A percentile compares a stretch with the other conserved stretches of the same genome.
phyloP scores from a whole-genome alignment of 2,113 vertebrate genomes.

The Tursiops truncatus region DNA sequence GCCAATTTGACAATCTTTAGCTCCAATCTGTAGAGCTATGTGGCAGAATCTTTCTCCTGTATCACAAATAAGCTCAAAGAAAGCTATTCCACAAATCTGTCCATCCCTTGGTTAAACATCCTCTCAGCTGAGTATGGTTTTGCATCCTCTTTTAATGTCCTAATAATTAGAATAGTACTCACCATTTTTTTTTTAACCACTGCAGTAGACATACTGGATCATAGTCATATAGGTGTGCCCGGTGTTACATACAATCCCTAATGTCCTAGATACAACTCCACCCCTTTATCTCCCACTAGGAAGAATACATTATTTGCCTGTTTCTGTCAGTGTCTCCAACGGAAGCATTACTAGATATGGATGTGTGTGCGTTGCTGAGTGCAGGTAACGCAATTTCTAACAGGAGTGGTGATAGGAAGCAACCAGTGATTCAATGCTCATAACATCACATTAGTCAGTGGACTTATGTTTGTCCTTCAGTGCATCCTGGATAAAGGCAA shows the following conservation, averaged over 20 bases:
- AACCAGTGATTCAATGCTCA: background rate
- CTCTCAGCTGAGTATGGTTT: background rate
- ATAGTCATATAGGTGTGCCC: background rate
- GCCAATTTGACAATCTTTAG: background rate
- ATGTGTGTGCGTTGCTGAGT: fast-evolving
- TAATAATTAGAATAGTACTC: background rate
- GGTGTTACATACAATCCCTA: background rate
- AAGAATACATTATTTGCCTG: background rate
- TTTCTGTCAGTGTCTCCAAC: background rate
- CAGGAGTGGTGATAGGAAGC: background rate
- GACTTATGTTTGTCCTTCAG: background rate
- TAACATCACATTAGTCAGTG: no score
- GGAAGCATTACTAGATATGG: background rate
- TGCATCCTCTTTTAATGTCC: background rate
- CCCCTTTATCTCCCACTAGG: background rate
- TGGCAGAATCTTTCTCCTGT: background rate
- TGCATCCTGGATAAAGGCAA: background rate
- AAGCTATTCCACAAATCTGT: background rate
- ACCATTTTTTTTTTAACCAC: background rate
- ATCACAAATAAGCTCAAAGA: constrained; percentile 14
- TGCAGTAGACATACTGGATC: background rate
- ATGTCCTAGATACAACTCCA: background rate
- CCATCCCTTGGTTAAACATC: background rate
- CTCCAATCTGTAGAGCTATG: background rate
- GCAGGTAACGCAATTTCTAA: background rate